These are phyloP conservation scores for Crocodylus rhombifer DNA, from an alignment of 2,797 vertebrate species.

Conservation along the genomic window DNA sequence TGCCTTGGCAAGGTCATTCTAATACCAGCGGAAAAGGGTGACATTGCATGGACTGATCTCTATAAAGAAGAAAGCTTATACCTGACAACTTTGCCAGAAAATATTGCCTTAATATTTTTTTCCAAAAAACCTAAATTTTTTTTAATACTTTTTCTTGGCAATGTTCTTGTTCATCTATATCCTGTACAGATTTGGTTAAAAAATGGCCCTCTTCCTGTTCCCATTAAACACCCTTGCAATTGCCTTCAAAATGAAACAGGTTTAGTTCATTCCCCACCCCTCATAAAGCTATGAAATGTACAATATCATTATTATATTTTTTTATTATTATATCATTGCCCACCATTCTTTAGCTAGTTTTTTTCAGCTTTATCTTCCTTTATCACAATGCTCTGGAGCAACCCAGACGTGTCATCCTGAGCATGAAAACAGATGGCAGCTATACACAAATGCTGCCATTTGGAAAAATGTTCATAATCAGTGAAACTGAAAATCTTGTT, in stretches of 20 bases:
- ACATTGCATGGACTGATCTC: neutral
- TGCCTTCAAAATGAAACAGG: neutral
- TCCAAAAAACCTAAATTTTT: no score
- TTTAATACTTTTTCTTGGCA: neutral
- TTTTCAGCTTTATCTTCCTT: neutral
- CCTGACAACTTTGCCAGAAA: slow-evolving; percentile 1
- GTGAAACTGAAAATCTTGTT: neutral
- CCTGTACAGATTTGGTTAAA: neutral
- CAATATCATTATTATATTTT: neutral
- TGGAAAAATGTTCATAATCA: neutral
- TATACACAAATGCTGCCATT: neutral
- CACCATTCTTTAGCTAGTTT: neutral
- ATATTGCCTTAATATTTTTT: neutral
- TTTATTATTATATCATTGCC: neutral
- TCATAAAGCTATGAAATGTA: neutral
- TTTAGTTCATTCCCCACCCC: neutral
- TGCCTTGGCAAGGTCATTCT: neutral
- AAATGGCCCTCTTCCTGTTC: neutral
- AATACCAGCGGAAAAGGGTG: neutral
- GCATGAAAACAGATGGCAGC: neutral
- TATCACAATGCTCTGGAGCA: neutral
- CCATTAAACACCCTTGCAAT: neutral
- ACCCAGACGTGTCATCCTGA: neutral
- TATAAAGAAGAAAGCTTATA: neutral
- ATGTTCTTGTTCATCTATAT: neutral